Evolutionary conservation across 2,888 invertebrate genomes (phyloP).

Genomic region (Drosophila mimica): DNA sequence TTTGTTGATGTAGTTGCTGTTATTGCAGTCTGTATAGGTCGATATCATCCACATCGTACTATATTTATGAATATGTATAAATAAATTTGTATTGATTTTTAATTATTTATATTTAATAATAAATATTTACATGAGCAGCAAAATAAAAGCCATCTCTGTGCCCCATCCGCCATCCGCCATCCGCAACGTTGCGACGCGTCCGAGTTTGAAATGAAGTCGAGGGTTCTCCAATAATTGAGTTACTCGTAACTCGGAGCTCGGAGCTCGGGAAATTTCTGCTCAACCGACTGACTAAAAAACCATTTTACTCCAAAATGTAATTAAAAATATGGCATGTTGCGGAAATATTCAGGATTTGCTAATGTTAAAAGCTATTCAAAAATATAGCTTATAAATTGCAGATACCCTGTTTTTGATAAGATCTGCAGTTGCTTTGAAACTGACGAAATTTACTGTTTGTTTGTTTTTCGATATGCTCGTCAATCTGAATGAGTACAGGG

Average conservation of each 20-base stretch:
- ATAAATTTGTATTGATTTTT: slow-evolving; percentile 71
- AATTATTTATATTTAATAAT: slow-evolving; percentile 72
- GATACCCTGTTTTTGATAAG: neutral
- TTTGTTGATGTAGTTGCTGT: neutral
- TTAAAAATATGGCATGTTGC: slow-evolving; percentile 3
- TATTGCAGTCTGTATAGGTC: neutral
- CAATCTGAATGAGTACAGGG: neutral
- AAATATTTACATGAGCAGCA: slow-evolving; percentile 41
- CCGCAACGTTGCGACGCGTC: neutral
- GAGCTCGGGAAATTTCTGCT: slow-evolving; percentile 6
- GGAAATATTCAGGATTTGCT: neutral
- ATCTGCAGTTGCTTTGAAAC: too few species aligned
- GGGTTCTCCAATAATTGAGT: slow-evolving; percentile 33
- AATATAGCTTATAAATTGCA: accelerated
- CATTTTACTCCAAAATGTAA: slow-evolving; percentile 9
- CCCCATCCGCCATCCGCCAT: neutral
- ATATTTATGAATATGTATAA: slow-evolving; percentile 46
- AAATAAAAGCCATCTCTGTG: neutral
- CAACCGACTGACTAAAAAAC: neutral
- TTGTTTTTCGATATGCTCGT: neutral
- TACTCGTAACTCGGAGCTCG: neutral
- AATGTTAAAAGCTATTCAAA: neutral
- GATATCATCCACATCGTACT: neutral
- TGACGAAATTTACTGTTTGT: too few species aligned
- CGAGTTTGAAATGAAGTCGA: slow-evolving; percentile 10